Conservation (phyloP, 2,888 invertebrate species). For the Oegoconia quadripuncta region DNA sequence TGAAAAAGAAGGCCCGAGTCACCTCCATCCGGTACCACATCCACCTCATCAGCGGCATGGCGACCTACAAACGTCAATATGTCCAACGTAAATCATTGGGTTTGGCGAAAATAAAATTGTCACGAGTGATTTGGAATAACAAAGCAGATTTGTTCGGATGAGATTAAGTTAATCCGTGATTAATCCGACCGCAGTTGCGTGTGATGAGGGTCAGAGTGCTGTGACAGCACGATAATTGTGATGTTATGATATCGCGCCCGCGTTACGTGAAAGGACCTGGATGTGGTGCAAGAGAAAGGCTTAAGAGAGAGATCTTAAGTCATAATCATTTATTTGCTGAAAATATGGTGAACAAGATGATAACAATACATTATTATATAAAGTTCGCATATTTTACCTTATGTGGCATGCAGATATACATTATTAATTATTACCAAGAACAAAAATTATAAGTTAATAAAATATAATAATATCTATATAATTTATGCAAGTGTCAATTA, state of each 20-base stretch:
- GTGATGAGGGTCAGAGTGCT: conserved; percentile 58
- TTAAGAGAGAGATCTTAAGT: background rate
- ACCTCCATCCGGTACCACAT: too few species aligned
- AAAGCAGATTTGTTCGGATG: conserved; percentile 50
- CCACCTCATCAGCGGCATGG: too few species aligned
- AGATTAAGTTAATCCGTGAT: conserved; percentile 56
- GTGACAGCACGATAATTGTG: conserved; percentile 68
- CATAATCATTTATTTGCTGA: too few species aligned
- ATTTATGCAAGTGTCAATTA: too few species aligned
- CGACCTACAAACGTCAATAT: conserved; percentile 2
- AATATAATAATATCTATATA: too few species aligned
- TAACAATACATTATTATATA: too few species aligned
- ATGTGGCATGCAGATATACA: too few species aligned
- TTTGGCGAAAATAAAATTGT: conserved; percentile 39
- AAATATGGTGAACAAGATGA: too few species aligned
- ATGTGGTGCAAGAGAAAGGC: conserved; percentile 2
- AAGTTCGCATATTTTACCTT: too few species aligned
- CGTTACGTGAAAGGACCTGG: conserved; percentile 21
- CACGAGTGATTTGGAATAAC: conserved; percentile 38
- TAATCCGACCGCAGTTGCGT: conserved; percentile 60
- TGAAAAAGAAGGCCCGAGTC: too few species aligned
- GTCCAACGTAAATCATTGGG: conserved; percentile 3
- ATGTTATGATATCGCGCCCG: conserved; percentile 48
- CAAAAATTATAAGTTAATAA: too few species aligned
- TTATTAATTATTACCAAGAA: too few species aligned